Evolutionary conservation across 2,113 vertebrate species (phyloP).

Genomic region (Gopherus flavomarginatus): DNA sequence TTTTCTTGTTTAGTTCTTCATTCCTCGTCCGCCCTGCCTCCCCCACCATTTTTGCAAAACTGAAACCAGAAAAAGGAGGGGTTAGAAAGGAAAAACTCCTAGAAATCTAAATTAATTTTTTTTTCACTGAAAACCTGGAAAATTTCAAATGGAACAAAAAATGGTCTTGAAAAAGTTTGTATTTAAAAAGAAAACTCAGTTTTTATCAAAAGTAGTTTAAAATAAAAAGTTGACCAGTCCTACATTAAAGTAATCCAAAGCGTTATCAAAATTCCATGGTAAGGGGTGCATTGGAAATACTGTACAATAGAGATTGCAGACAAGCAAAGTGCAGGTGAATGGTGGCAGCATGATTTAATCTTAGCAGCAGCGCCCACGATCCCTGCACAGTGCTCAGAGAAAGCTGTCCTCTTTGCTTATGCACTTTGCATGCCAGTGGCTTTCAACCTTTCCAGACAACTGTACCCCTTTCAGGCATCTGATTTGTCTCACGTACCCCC

Average conservation of each 20-base stretch:
- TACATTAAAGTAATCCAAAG: neutral
- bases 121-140: neutral
- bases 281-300: neutral
- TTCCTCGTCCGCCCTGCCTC: neutral
- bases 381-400: neutral
- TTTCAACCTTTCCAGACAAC: neutral
- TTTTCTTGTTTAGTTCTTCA: neutral
- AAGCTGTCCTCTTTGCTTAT: too few species aligned
- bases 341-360: neutral
- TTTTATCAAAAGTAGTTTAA: neutral
- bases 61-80: neutral
- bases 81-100: neutral
- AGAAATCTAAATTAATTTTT: neutral
- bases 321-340: neutral
- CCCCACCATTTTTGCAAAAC: neutral
- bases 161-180: neutral
- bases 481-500: too few species aligned
- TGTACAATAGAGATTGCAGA: neutral
- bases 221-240: neutral
- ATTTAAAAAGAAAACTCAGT: too few species aligned
- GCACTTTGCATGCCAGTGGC: neutral
- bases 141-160: neutral
- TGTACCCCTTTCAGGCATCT: neutral
- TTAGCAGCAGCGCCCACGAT: neutral
- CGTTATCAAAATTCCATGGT: neutral